Evolutionary conservation across 92 coral and sea anemone genomes (phyloP), one percentile per base, ranked within the genome.

Genomic region (Metridium senile): DNA sequence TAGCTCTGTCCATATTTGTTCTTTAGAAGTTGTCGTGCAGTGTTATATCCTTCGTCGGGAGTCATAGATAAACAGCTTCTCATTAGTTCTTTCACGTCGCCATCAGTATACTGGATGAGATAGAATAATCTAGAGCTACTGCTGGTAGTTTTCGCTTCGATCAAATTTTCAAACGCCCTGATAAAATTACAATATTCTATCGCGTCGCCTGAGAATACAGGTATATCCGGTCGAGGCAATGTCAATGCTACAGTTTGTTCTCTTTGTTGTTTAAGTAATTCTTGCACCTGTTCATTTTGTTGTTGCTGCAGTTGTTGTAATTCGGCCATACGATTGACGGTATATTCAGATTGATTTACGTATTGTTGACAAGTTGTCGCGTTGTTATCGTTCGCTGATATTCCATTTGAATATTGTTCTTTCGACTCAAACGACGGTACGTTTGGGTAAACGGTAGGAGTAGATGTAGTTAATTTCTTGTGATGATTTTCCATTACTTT

Each of bases 121-220:
- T 74, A 84, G 69, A 84, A 71, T 67, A 83, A 64, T 17, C 86
- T 67, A 2, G 92, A 72, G 64, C 78, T 88, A 11, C 78, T 68
- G 68, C 77, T 75, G 2, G 69, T 27, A 20, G 76, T 79, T 53
- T 78, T 84, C 32, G 69, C 0, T 81, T 85, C 85, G 35, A 85
- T 85, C 73, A 85, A 62, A 27, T 74, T 74, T 19, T 81, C 89
- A 62, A 81, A 85, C 64, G 86, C 81, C 57, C 76, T 61, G n/a
- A 85, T 71, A 67, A 81, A 85, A 74, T 68, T 65, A 61, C 65
- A 43, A n/a, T 70, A 72, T 18, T 87, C 77, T 11, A 87, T 78
- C 33, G 88, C 81, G 65, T 86, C 64, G 39, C 90, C 90, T 1
- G 75, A 75, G 58, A 86, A 86, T 26, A 56, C 78, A 10, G 91